Evolutionary conservation across 1,140 invertebrate species (phyloP).

Genomic region (Procambarus clarkii): DNA sequence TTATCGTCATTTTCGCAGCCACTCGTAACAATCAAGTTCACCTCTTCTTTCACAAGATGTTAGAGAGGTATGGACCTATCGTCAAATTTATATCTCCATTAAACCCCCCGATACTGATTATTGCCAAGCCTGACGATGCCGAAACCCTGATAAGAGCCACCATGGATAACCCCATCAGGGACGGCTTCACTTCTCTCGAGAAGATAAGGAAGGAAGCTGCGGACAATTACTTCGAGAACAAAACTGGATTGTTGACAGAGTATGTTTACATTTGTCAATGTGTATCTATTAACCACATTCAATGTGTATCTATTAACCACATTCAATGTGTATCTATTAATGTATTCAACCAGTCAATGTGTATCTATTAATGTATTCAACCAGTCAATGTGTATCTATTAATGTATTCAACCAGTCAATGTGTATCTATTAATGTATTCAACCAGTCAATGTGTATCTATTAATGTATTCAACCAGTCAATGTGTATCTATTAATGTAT

Average conservation of each 20-base stretch:
- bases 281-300: too few relatives aligned
- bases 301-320: neutral
- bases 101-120: neutral
- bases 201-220: neutral
- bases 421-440: too few relatives aligned
- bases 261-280: neutral
- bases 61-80: slow-evolving; percentile 31
- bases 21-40: neutral
- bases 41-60: neutral
- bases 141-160: slow-evolving; percentile 27
- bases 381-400: neutral
- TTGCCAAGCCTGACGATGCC: neutral
- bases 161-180: slow-evolving; percentile 43
- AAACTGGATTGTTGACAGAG: slow-evolving; percentile 27
- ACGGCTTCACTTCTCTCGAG: slow-evolving; percentile 18
- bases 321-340: too few relatives aligned
- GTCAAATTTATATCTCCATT: slow-evolving; percentile 4
- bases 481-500: too few relatives aligned
- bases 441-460: neutral
- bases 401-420: neutral
- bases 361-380: too few relatives aligned
- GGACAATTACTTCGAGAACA: slow-evolving; percentile 41
- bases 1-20: neutral
- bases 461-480: too few relatives aligned
- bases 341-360: too few relatives aligned